Evolutionary conservation across 2,113 vertebrate species (phyloP), one percentile per base, ranked within the genome.

Genomic region (Pelodiscus sinensis): DNA sequence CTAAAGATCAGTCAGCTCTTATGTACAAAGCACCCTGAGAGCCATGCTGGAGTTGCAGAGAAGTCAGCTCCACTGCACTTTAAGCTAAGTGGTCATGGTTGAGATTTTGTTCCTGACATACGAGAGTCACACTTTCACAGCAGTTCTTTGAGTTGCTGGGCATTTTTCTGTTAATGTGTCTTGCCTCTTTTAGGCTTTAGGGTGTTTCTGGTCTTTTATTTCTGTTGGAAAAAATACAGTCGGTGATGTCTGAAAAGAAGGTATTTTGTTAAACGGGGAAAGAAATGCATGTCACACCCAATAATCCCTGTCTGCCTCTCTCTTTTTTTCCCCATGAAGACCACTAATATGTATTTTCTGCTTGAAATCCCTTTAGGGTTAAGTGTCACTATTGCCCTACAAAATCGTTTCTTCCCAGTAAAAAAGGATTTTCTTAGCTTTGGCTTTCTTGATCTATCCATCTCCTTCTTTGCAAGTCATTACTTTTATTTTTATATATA

Each of bases 61-160:
- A 86, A 56, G 15, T 56, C n/a, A n/a, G 38, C 82, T 73, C 54
- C 1, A 0, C 54, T 82, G n/a, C 0, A 1, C 31, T 85, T 18
- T 57, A 81, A 57, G n/a, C 22, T 44, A 55, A 55, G 60, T 75
- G 35, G 62, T 77, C 4, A 0, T 27, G 24, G 65, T 58, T 71
- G 68, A 54, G 81, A 8, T 8, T 79, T 85, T 31, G 58, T 3
- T 60, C 52, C 9, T 4, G 31, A 29, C 22, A 2, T 3, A 14
- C 16, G 9, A 7, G 0, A 38, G 38, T 83, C 35, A 5, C 18
- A 79, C 31, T 38, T 8, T 35, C 35, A 0, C 9, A 55, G 54
- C 55, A 44, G 13, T 25, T 77, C 24, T 77, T 50, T 50, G 21
- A 7, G 35, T 50, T 77, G 73, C 24, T 50, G 38, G 44, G 27